Evolutionary conservation across 2,113 vertebrate genomes (phyloP), one percentile per base, ranked within the genome.

Genomic region (Grallaria varia): DNA sequence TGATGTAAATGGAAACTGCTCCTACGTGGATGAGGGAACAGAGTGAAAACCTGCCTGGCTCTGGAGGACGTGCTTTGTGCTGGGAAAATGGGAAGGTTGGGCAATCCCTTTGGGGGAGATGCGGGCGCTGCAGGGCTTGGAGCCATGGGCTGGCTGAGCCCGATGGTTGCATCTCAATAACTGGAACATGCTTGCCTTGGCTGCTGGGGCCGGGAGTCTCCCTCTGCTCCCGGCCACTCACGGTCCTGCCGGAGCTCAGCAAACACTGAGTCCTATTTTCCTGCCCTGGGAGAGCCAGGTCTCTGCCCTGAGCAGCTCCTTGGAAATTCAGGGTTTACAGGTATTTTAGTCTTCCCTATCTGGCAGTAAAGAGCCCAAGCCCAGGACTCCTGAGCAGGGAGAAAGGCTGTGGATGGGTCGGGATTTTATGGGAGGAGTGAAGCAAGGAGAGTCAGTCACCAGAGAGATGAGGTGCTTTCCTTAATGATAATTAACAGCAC

Each of bases 51-150:
- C 63, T 1, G 2, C 4, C 55, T 0, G 31, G 31, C 1, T 22
- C 6, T 31, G 31, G 1, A 0, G 8, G 37, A 2, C 1, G 23
- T 9, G 0, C 44, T 17, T 25, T 0, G 9, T 4, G 1, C 0
- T 24, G 81, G 35, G 81, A 6, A 17, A 12, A 19, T 0, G n/a
- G 50, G 5, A 10, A 30, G 56, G 50, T 4, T 28, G 3, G 82
- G 66, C 18, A 44, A 37, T 33, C 18, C 67, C 31, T 60, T 35
- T 55, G 3, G 3, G 33, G 17, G 68, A 14, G 39, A 8, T 2
- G 1, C 0, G 1, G 14, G 60, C 1, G 0, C 7, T 12, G 14
- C 40, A 19, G 45, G 68, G 71, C 90, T 81, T 35, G 2, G 74
- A 33, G 49, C 83, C 9, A 2, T 0, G 37, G 17, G 55, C 23